Evolutionary conservation across 2,888 invertebrate species (phyloP), one percentile per base, ranked within the genome.

Genomic region (Nomada ferruginata): DNA sequence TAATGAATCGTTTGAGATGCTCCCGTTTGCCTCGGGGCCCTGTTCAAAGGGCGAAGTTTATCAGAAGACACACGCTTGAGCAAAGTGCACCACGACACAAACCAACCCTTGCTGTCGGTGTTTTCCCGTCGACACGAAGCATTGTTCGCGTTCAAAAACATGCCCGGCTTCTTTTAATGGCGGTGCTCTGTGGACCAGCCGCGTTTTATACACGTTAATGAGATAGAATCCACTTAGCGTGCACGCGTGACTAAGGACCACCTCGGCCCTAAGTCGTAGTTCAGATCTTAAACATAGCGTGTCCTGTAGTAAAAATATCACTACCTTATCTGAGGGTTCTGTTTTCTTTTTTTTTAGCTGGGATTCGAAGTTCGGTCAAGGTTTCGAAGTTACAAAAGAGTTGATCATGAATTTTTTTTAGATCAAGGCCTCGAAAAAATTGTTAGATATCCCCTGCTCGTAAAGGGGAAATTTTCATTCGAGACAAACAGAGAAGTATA

Each of bases 151-250:
- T 44, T 68, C n/a, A 44, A 57, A 10, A 15, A 11, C 23, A 18
- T 57, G 47, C 66, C 44, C 23, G 52, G 23, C n/a, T 74, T 63
- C 74, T 85, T 68, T 60, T 75, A 75, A 76, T 57, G 75, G 70
- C n/a, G 76, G 71, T 61, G 57, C 44, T 68, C 68, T 76, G 76
- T 79, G 79, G 73, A 70, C 61, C 59, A 65, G 71, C 72, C 71
- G 80, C 76, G 76, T 83, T 61, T 79, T 87, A 85, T 82, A 65
- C 84, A 63, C 85, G 76, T 74, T 92, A 91, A 92, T 92, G 89
- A 92, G 92, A 90, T 91, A 89, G 91, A 91, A 91, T 88, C 87
- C 89, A 92, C 91, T 92, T 91, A 91, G 88, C 87, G 73, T 79
- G 83, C 87, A 91, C 89, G 89, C 91, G 91, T 92, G 91, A 90